A percentile compares a stretch with the other conserved stretches of the same genome.
Conservation (phyloP, 2,888 invertebrate species). For the Taphrorychus bicolor region DNA sequence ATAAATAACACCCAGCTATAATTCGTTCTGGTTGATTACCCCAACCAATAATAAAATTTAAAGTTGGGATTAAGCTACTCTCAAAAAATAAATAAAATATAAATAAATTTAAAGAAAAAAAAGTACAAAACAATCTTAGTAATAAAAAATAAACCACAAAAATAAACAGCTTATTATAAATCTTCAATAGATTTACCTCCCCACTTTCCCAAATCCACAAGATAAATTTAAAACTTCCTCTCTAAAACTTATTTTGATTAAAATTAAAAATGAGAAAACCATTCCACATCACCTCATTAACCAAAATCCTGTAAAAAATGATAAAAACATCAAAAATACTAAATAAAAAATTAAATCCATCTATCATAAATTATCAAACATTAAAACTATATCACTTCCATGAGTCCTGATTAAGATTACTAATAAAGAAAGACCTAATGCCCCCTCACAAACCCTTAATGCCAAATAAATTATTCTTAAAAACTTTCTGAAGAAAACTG, state of each 20-base stretch:
- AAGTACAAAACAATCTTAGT: too few relatives aligned
- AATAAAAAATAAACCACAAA: too few relatives aligned
- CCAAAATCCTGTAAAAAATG: constrained; percentile 63
- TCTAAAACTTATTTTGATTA: constrained; percentile 61
- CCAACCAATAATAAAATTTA: constrained; percentile 72
- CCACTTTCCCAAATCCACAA: constrained; percentile 67
- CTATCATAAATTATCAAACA: constrained; percentile 68
- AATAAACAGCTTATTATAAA: constrained; percentile 62
- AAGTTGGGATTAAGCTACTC: constrained; percentile 69
- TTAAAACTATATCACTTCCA: constrained; percentile 71
- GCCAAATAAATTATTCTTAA: constrained; percentile 68
- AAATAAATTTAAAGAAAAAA: constrained; percentile 66
- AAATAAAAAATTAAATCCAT: not conserved
- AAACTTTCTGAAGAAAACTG: constrained; percentile 51
- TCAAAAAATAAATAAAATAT: constrained; percentile 78
- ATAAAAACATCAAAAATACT: constrained; percentile 54
- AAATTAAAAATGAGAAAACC: constrained; percentile 65
- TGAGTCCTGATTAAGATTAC: constrained; percentile 67
- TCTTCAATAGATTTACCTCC: constrained; percentile 60
- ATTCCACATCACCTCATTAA: constrained; percentile 63
- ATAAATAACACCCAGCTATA: constrained; percentile 70
- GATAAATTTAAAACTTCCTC: constrained; percentile 55
- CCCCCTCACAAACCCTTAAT: constrained; percentile 71
- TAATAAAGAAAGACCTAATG: constrained; percentile 69
- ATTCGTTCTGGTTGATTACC: constrained; percentile 74